Base-by-base conservation (phyloP, 92 coral and sea anemone species). In the Phenganax stokvisi region DNA sequence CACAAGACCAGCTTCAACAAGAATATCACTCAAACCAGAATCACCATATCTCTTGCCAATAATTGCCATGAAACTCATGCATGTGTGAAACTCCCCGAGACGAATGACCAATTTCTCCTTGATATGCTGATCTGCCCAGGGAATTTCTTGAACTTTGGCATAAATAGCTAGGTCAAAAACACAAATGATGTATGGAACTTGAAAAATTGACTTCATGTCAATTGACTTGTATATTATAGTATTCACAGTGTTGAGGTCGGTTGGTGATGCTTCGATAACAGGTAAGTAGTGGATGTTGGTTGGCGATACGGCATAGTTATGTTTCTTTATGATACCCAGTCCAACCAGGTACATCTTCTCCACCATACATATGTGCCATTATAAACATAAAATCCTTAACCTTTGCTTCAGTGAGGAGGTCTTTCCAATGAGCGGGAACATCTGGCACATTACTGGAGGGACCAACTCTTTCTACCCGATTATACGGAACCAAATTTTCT, bases 341-440 rank as follows among this genome's bases (percentile, higher is more conserved):
- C 80, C 80, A 76, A 44, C 80, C 68, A 56, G 80, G 80, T 11
- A 76, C 80, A 56, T 59, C 80, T 57, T 76, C 80, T 76, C 80
- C 80, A 30, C 67, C 80, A 59, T 76, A 76, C 80, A 76, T 76
- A 16, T 68, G 53, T 4, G 80, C 54, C 80, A 76, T 57, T 59
- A 76, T 59, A 76, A 76, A 76, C 69, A 59, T 59, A 20, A 76
- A 76, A 76, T 76, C 80, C 69, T 52, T 57, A 8, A 30, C 66
- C 55, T 76, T 76, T 59, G 67, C 10, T 56, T 76, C 11, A 54
- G 80, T 57, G 66, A 56, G 80, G 55, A 56, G 80, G 68, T 76
- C 67, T 59, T 76, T 76, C 66, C 68, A 59, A 20, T 56, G 68
- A 27, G 17, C 80, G 8, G 66, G 80, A 10, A 59, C 53, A 1